A percentile compares a stretch with the other conserved stretches of the same genome.
phyloP scores from a whole-genome alignment of 1,140 invertebrate species.

The Trichonephila inaurata region DNA sequence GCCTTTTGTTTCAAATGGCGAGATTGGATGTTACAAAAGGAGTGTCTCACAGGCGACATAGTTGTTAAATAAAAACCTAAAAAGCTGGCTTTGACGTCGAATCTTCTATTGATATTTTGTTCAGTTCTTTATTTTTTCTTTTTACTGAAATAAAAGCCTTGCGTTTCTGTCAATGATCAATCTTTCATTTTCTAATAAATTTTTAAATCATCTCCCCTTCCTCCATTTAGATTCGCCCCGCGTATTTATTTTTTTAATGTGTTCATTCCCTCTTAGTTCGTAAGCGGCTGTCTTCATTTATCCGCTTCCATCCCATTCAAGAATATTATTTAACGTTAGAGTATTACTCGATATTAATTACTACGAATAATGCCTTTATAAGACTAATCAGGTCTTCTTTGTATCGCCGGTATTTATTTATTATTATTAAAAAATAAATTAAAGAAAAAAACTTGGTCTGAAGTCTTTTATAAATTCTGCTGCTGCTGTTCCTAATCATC shows the following conservation, averaged over 20 bases:
- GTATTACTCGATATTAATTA: constrained; percentile 37
- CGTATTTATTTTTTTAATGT: not conserved
- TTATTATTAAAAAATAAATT: too few relatives aligned
- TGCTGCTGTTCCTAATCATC: constrained; percentile 33
- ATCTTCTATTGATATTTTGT: too few relatives aligned
- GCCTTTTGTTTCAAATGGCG: too few relatives aligned
- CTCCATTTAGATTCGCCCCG: not conserved
- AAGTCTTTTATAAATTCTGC: not conserved
- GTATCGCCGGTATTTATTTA: too few relatives aligned
- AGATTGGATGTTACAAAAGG: too few relatives aligned
- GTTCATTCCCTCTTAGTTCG: not conserved
- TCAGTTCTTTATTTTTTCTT: not conserved
- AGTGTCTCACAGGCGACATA: too few relatives aligned
- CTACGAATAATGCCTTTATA: constrained; percentile 30
- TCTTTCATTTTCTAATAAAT: not conserved
- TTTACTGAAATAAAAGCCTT: not conserved
- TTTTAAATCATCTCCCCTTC: not conserved
- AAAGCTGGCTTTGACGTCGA: too few relatives aligned
- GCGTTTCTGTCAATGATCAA: not conserved
- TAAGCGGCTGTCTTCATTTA: not conserved
- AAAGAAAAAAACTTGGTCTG: not conserved
- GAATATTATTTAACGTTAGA: constrained; percentile 20
- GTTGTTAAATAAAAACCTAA: too few relatives aligned
- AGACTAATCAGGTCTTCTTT: constrained; percentile 9
- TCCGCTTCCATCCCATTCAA: constrained; percentile 26